Conservation (phyloP, 2,113 vertebrate genomes). For the Oreotragus oreotragus region DNA sequence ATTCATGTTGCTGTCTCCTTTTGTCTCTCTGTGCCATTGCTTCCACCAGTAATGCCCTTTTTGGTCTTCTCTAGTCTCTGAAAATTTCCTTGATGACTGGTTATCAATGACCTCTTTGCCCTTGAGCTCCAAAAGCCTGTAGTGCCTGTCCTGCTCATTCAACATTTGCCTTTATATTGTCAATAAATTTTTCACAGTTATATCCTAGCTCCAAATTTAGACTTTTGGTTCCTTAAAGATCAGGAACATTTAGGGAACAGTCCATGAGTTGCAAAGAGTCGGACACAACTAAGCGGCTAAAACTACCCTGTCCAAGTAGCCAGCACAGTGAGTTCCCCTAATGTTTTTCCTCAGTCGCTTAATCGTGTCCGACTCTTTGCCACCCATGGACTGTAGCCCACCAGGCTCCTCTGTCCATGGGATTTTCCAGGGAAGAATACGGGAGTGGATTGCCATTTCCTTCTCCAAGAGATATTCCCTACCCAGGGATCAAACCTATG, state of each 20-base stretch:
- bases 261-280: background rate
- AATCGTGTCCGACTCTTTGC: background rate
- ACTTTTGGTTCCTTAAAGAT: background rate
- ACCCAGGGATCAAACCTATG: background rate
- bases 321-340: background rate
- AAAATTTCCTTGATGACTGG: background rate
- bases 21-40: background rate
- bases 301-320: background rate
- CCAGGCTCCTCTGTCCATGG: background rate
- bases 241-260: background rate
- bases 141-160: background rate
- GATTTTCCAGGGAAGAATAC: background rate
- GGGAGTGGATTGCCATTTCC: background rate
- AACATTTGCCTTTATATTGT: background rate
- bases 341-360: background rate
- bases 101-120: background rate
- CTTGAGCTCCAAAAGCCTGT: background rate
- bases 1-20: background rate
- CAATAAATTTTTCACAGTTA: background rate
- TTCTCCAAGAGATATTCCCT: background rate
- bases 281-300: background rate
- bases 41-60: background rate
- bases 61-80: background rate
- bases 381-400: background rate
- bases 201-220: background rate